Evolutionary conservation across 2,797 vertebrate genomes (phyloP).

Genomic region (Echeneis naucrates): DNA sequence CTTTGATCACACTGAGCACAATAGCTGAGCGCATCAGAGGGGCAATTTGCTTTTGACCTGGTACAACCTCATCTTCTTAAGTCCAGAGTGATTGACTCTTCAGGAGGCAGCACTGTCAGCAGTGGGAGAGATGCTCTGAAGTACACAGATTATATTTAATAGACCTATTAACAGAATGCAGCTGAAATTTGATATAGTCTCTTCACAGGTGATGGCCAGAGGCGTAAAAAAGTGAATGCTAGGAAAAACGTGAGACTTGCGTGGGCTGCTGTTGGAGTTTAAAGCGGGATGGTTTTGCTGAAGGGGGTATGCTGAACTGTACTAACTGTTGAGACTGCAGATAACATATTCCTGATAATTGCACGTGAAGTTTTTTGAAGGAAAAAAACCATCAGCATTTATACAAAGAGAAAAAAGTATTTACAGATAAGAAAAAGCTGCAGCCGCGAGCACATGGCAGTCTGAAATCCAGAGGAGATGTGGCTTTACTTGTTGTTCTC

Average conservation of each 20-base stretch:
- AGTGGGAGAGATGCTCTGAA: background rate
- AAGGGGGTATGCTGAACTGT: background rate
- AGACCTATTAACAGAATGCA: background rate
- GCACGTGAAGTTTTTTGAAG: background rate
- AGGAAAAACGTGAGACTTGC: background rate
- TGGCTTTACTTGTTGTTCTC: conserved; percentile 38
- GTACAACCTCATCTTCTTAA: background rate
- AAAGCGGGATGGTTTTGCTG: background rate
- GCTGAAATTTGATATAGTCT: conserved; percentile 2
- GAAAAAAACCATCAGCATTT: background rate
- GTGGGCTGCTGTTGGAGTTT: background rate
- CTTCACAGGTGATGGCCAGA: conserved; percentile 1
- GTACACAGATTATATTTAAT: background rate
- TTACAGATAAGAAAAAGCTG: background rate
- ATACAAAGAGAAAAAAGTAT: background rate
- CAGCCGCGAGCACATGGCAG: conserved; percentile 15
- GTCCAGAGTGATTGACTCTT: background rate
- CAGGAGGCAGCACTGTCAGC: background rate
- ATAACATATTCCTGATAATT: background rate
- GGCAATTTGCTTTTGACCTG: background rate
- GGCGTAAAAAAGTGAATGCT: background rate
- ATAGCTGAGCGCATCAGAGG: too few relatives aligned
- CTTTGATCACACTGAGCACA: too few relatives aligned
- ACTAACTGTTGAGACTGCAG: background rate
- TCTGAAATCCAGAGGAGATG: conserved; percentile 21